phyloP scores from a whole-genome alignment of 37 sponge, comb jelly and placozoan genomes.

The Diacarnus erythraeanus region DNA sequence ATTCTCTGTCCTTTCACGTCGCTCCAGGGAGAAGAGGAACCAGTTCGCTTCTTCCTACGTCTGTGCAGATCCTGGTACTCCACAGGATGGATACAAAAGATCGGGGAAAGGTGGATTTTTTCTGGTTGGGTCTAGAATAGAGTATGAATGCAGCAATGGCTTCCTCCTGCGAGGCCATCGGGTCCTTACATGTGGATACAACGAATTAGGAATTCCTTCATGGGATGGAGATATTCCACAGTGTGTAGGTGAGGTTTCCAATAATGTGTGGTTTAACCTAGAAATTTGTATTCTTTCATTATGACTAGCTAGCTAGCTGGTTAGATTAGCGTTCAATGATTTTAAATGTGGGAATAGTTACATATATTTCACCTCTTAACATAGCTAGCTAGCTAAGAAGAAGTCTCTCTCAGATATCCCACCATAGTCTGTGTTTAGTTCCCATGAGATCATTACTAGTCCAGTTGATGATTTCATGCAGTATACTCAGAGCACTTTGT shows the following conservation, averaged over 20 bases:
- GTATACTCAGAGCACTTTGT: too few relatives aligned
- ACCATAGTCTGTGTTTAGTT: too few relatives aligned
- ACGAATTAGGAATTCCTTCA: neutral
- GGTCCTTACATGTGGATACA: constrained; percentile 6
- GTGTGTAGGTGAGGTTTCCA: constrained; percentile 12
- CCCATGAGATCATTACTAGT: too few relatives aligned
- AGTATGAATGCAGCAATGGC: constrained; percentile 12
- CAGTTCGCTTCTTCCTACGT: neutral
- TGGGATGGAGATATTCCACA: constrained; percentile 13
- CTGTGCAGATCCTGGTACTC: constrained; percentile 60
- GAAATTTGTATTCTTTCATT: neutral
- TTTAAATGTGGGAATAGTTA: too few relatives aligned
- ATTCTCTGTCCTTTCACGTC: neutral
- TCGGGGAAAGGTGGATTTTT: neutral
- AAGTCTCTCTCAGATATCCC: too few relatives aligned
- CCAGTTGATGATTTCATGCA: too few relatives aligned
- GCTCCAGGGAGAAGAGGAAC: neutral
- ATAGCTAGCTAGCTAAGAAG: too few relatives aligned
- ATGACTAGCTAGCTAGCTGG: neutral
- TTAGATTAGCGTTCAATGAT: neutral
- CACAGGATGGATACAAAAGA: constrained; percentile 20
- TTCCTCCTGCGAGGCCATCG: neutral
- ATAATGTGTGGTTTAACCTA: neutral
- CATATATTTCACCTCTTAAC: too few relatives aligned
- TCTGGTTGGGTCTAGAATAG: neutral